These are phyloP conservation scores for Aerospiza tachiro DNA, from an alignment of 2,797 vertebrate species.

Conservation along the genomic window DNA sequence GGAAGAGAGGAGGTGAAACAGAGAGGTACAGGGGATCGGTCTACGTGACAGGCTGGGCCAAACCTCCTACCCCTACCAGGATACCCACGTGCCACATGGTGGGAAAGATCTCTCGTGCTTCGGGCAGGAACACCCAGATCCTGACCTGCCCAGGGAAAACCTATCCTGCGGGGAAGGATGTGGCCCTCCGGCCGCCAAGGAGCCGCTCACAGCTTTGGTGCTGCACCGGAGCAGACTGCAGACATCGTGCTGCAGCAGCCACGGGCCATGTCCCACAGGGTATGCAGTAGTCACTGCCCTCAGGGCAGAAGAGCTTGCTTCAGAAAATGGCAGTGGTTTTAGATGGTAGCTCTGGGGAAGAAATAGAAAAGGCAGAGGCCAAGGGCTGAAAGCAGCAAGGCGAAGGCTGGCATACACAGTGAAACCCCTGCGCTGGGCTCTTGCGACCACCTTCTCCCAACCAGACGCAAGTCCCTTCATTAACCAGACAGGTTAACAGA, in stretches of 20 bases:
- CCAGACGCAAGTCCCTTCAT: neutral
- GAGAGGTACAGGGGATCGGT: neutral
- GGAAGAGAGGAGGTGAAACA: neutral
- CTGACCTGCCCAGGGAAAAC: neutral
- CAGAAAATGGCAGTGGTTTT: neutral
- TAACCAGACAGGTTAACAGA: neutral
- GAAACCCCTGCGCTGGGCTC: neutral
- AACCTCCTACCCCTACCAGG: neutral
- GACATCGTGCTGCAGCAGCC: neutral
- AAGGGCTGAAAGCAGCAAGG: neutral
- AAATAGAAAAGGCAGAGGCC: neutral
- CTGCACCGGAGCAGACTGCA: neutral
- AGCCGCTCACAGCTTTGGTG: neutral
- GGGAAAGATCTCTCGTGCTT: neutral
- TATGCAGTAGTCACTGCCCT: neutral
- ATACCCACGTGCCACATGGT: neutral
- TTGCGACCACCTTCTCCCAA: neutral
- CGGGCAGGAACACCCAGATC: neutral
- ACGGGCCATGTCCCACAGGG: rapidly evolving
- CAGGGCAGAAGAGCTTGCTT: neutral
- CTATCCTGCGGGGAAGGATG: rapidly evolving
- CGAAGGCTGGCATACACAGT: neutral
- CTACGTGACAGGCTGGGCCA: neutral
- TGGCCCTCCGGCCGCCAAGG: rapidly evolving
- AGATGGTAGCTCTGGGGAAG: neutral